phyloP scores from a whole-genome alignment of 2,113 vertebrate genomes.

The Ophiodon elongatus region DNA sequence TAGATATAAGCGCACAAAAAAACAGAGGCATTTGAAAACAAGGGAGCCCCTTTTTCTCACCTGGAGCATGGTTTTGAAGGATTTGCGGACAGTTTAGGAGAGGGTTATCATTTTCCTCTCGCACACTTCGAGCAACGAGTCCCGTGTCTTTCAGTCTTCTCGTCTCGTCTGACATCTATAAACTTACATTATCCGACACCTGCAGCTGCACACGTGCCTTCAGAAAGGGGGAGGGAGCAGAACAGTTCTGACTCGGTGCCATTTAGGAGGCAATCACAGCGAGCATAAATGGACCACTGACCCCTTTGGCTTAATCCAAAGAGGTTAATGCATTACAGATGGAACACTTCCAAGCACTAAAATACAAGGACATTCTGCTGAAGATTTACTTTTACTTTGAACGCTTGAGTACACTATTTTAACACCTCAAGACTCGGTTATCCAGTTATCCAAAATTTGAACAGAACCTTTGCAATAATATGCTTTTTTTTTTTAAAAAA shows the following conservation, averaged over 20 bases:
- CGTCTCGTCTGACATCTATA: conserved; percentile 48
- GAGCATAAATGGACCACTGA: conserved; percentile 52
- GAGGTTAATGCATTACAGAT: conserved; percentile 70
- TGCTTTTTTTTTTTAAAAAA: not conserved
- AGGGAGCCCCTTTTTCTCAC: not conserved
- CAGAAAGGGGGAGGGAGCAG: conserved; percentile 28
- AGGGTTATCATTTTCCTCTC: conserved; percentile 35
- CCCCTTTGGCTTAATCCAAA: conserved; percentile 61
- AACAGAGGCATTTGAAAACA: not conserved
- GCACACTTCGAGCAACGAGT: conserved; percentile 4
- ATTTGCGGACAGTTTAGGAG: conserved; percentile 8
- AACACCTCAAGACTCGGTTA: conserved; percentile 9
- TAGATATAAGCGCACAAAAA: not conserved
- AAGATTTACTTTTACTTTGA: conserved; percentile 50
- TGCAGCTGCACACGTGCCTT: conserved; percentile 35
- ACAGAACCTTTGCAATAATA: not conserved
- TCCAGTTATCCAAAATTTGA: not conserved
- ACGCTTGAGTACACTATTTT: not conserved
- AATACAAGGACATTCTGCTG: conserved; percentile 37
- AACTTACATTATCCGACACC: conserved; percentile 55
- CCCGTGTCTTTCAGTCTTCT: conserved; percentile 21
- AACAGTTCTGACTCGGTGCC: conserved; percentile 41
- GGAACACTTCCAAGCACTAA: conserved; percentile 50
- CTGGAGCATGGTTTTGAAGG: conserved; percentile 21
- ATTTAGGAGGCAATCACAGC: conserved; percentile 52